These are phyloP conservation scores for Acronicta psi DNA, from an alignment of 2,888 invertebrate genomes.

Conservation along the genomic window DNA sequence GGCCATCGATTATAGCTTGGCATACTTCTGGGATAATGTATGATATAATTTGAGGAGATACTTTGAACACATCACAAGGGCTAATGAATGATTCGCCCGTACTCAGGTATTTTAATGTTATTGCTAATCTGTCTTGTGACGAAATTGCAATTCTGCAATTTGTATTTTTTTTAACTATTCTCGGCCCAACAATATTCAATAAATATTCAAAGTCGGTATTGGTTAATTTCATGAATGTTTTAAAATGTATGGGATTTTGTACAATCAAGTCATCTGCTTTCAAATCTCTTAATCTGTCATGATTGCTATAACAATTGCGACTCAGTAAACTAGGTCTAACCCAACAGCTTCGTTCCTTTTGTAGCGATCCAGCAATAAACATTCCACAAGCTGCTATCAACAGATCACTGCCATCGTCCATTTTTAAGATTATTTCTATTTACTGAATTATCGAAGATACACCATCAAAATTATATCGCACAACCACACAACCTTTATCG, in stretches of 20 bases:
- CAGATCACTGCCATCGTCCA: no score
- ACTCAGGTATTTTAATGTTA: slow-evolving; percentile 35
- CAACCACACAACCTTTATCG: slow-evolving; percentile 31
- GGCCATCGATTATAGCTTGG: slow-evolving; percentile 15
- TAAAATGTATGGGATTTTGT: slow-evolving; percentile 21
- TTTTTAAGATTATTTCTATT: slow-evolving; percentile 1
- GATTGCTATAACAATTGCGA: slow-evolving; percentile 38
- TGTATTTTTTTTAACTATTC: slow-evolving; percentile 47
- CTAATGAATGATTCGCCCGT: slow-evolving; percentile 35
- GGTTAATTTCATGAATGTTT: slow-evolving; percentile 39
- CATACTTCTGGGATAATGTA: slow-evolving; percentile 31
- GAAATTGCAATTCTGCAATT: slow-evolving; percentile 42
- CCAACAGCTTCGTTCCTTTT: slow-evolving; percentile 35
- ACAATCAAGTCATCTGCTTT: slow-evolving; percentile 33
- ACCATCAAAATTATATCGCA: slow-evolving; percentile 29
- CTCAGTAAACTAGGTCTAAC: slow-evolving; percentile 36
- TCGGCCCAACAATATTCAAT: slow-evolving; percentile 48
- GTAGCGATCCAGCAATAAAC: slow-evolving; percentile 20
- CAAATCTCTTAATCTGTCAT: slow-evolving; percentile 34
- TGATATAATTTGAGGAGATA: slow-evolving; percentile 29
- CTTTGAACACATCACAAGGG: slow-evolving; percentile 28
- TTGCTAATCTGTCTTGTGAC: slow-evolving; percentile 28
- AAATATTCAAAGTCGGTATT: slow-evolving; percentile 52
- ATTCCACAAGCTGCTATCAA: no score
- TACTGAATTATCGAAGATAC: slow-evolving; percentile 34